phyloP scores from a whole-genome alignment of 2,113 vertebrate species.

The Pyrgilauda ruficollis region DNA sequence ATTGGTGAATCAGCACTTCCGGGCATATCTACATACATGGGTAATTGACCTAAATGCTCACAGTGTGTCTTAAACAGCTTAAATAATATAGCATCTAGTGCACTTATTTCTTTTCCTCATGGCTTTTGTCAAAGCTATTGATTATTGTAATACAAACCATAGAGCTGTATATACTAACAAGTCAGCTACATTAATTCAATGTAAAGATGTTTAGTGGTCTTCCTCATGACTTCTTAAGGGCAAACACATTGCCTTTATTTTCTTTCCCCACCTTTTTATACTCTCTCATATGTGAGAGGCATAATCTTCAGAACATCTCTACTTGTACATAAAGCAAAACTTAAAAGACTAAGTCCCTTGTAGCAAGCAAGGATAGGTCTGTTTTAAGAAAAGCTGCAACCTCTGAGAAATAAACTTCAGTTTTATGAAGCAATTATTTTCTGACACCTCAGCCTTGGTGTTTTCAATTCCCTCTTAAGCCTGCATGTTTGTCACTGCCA shows the following conservation, averaged over 20 bases:
- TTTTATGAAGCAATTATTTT: slow-evolving; percentile 26
- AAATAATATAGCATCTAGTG: background rate
- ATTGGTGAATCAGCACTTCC: background rate
- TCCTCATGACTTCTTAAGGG: background rate
- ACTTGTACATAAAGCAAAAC: background rate
- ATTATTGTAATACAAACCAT: background rate
- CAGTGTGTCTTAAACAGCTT: background rate
- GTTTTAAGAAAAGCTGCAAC: background rate
- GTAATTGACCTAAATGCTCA: background rate
- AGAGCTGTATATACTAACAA: background rate
- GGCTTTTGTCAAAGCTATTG: background rate
- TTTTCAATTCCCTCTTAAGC: background rate
- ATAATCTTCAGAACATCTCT: background rate
- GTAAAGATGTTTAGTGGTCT: background rate
- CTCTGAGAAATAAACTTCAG: background rate
- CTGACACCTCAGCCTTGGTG: background rate
- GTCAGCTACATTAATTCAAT: background rate
- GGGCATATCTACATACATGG: background rate
- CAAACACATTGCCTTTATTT: background rate
- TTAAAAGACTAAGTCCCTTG: background rate
- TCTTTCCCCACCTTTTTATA: background rate
- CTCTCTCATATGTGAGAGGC: background rate
- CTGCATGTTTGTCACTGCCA: background rate
- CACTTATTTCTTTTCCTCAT: background rate
- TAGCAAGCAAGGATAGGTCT: background rate